These are phyloP conservation scores for Centrocercus urophasianus DNA, from an alignment of 2,113 vertebrate species.

Conservation along the genomic window DNA sequence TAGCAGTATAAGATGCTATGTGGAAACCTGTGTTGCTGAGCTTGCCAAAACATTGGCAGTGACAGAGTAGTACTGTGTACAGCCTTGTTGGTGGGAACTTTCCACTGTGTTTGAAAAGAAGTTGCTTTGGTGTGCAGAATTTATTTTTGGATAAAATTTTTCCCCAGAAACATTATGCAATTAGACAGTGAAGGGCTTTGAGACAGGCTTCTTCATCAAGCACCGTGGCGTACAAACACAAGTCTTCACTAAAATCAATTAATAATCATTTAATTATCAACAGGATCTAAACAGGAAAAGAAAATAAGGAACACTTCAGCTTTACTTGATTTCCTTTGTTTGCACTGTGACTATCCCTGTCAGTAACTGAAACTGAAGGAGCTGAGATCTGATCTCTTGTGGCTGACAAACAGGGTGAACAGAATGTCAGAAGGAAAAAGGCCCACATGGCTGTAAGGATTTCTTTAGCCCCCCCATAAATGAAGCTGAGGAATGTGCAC, in stretches of 20 bases:
- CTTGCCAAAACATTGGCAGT: neutral
- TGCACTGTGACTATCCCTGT: conserved; percentile 25
- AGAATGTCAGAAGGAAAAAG: neutral
- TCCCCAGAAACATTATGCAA: neutral
- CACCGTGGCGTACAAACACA: neutral
- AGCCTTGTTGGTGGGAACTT: fast-evolving
- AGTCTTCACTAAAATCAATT: neutral
- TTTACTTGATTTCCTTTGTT: conserved; percentile 41
- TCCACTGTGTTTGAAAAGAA: neutral
- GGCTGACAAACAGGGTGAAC: neutral
- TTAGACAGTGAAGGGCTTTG: neutral
- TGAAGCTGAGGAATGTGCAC: neutral
- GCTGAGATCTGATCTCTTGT: neutral
- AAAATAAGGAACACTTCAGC: neutral
- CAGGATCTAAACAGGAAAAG: neutral
- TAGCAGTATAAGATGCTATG: fast-evolving
- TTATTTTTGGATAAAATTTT: neutral
- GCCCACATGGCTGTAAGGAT: neutral
- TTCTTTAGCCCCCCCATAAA: neutral
- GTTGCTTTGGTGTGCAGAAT: neutral
- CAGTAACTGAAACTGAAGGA: conserved; percentile 35
- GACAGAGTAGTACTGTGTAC: neutral
- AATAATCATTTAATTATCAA: conserved; percentile 33
- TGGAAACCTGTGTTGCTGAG: neutral
- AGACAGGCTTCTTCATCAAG: neutral